Evolutionary conservation across 2,888 invertebrate species (phyloP).

Genomic region (Tinea trinotella): DNA sequence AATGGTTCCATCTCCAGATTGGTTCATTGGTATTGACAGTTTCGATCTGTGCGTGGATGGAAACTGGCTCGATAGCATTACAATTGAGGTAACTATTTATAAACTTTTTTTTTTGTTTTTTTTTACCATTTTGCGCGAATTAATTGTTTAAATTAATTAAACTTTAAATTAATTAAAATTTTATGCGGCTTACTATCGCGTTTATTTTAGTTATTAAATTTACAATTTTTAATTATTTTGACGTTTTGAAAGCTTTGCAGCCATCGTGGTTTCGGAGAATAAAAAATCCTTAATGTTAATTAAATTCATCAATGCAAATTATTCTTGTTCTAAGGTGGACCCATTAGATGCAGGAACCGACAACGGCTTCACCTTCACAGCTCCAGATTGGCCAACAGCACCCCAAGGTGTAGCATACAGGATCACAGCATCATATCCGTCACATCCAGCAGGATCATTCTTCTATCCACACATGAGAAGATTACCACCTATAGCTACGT

Average conservation of each 20-base stretch:
- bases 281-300: too few relatives aligned
- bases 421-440: constrained; percentile 90
- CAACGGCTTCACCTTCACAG: constrained; percentile 95
- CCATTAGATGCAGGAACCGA: constrained; percentile 95
- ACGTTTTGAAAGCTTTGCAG: too few relatives aligned
- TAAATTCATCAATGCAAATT: too few relatives aligned
- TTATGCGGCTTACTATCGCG: too few relatives aligned
- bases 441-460: constrained; percentile 95
- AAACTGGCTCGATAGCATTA: constrained; percentile 92
- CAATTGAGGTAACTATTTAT: constrained; percentile 79
- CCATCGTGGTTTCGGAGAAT: too few relatives aligned
- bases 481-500: constrained; percentile 91
- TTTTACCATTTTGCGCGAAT: too few relatives aligned
- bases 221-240: too few relatives aligned
- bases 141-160: too few relatives aligned
- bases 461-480: constrained; percentile 91
- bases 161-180: too few relatives aligned
- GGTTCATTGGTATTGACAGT: constrained; percentile 94
- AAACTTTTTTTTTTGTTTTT: not conserved
- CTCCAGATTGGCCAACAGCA: constrained; percentile 95
- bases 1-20: constrained; percentile 94
- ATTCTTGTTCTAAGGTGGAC: constrained; percentile 75
- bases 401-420: constrained; percentile 91
- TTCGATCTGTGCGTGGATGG: constrained; percentile 92
- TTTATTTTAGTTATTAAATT: too few relatives aligned